phyloP scores from a whole-genome alignment of 2,888 invertebrate species.

The Morpho achilles region DNA sequence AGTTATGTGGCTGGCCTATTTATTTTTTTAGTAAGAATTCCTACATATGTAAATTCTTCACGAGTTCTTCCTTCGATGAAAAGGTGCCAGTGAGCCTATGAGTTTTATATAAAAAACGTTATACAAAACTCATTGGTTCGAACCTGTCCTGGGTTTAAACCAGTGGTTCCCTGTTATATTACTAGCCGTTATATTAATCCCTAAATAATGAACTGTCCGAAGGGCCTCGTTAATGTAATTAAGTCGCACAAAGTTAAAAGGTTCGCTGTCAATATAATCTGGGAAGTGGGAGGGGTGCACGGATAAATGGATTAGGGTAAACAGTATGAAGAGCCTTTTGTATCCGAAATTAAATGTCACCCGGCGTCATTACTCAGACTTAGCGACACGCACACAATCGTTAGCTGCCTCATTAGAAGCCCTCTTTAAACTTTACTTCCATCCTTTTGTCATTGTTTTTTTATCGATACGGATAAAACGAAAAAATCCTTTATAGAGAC shows the following conservation, averaged over 20 bases:
- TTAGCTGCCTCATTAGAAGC: constrained; percentile 39
- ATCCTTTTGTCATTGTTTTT: too few species aligned
- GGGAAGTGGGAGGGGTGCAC: constrained; percentile 19
- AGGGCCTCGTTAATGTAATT: constrained; percentile 23
- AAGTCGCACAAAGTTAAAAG: constrained; percentile 25
- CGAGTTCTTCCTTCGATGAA: too few species aligned
- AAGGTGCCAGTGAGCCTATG: too few species aligned
- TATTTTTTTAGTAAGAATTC: too few species aligned
- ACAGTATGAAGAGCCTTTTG: constrained; percentile 75
- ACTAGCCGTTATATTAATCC: constrained; percentile 2
- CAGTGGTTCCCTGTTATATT: too few species aligned
- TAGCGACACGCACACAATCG: constrained; percentile 63
- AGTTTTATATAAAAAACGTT: too few species aligned
- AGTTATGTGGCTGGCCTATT: too few species aligned
- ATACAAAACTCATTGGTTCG: too few species aligned
- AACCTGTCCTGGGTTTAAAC: too few species aligned
- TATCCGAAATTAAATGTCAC: constrained; percentile 77
- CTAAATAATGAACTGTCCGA: constrained; percentile 17
- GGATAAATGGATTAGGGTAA: constrained; percentile 67
- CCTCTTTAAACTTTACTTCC: not conserved
- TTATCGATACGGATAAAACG: too few species aligned
- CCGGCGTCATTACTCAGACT: constrained; percentile 72
- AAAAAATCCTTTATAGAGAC: too few species aligned
- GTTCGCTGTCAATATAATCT: constrained; percentile 26
- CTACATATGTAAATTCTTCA: too few species aligned